Percentiles rank a stretch among this genome's conserved stretches.
Evolutionary conservation across 2,888 invertebrate species (phyloP).

Genomic region (Leptopilina syphax): DNA sequence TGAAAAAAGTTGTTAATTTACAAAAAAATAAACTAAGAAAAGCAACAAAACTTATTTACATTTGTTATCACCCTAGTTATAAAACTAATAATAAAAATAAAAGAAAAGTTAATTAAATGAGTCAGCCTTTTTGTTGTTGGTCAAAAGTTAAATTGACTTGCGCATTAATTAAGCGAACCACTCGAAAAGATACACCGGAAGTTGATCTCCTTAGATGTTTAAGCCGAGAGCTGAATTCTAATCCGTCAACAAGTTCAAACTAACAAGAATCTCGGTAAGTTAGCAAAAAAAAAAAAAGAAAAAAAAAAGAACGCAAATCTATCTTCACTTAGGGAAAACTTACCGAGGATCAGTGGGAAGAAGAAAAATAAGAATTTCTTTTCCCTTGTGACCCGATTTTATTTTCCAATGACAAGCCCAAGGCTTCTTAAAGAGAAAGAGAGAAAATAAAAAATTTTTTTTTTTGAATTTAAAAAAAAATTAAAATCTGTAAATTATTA

Average conservation of each 20-base stretch:
- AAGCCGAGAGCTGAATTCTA: slow-evolving; percentile 30
- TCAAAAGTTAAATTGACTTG: slow-evolving; percentile 5
- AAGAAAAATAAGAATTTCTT: not conserved
- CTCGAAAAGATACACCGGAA: slow-evolving; percentile 28
- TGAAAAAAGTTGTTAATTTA: too few relatives aligned
- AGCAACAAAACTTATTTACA: too few relatives aligned
- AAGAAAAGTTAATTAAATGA: not conserved
- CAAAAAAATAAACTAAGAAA: too few relatives aligned
- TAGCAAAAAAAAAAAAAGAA: not conserved
- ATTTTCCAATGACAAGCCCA: slow-evolving; percentile 1
- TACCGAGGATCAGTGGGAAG: not conserved
- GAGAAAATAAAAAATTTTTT: not conserved
- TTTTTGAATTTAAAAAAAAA: not conserved
- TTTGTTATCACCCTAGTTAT: too few relatives aligned
- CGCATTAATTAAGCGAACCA: slow-evolving; percentile 21
- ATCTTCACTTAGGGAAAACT: not conserved
- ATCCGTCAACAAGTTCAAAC: not conserved
- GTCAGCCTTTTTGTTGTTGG: not conserved
- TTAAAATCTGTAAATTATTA: not conserved
- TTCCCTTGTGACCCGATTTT: not conserved
- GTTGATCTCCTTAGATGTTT: slow-evolving; percentile 23
- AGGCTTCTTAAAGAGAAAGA: too few relatives aligned
- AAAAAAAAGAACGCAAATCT: slow-evolving; percentile 2
- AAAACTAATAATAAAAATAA: not conserved
- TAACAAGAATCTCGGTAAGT: slow-evolving; percentile 1